phyloP scores from a whole-genome alignment of 2,797 vertebrate genomes.

The Cirrhinus molitorella region DNA sequence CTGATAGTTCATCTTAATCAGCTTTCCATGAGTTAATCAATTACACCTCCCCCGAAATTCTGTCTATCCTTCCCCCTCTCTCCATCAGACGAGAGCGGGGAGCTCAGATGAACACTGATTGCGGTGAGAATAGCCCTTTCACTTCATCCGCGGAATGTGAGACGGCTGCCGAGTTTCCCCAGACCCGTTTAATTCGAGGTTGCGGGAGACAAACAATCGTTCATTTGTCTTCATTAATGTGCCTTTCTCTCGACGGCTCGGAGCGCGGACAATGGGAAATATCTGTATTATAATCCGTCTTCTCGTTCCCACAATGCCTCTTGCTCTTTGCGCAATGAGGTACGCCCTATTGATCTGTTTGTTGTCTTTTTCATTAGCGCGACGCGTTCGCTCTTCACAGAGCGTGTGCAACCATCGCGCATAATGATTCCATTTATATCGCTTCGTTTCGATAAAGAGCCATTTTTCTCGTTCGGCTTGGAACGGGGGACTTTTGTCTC shows the following conservation, averaged over 20 bases:
- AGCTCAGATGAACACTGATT: constrained; percentile 44
- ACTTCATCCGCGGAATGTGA: constrained; percentile 19
- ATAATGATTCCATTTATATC: constrained; percentile 59
- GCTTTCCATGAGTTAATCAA: constrained; percentile 54
- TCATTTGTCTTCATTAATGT: constrained; percentile 55
- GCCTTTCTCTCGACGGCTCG: constrained; percentile 43
- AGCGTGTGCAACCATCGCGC: constrained; percentile 43
- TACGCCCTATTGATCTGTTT: constrained; percentile 55
- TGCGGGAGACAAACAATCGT: constrained; percentile 34
- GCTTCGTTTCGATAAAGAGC: constrained; percentile 50
- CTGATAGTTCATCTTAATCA: constrained; percentile 60
- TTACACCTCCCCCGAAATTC: constrained; percentile 39
- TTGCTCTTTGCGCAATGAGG: constrained; percentile 58
- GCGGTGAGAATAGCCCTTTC: constrained; percentile 34
- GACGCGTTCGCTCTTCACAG: constrained; percentile 48
- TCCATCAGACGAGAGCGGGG: not conserved
- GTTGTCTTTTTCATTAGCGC: constrained; percentile 46
- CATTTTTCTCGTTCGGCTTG: constrained; percentile 31
- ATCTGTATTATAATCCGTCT: constrained; percentile 55
- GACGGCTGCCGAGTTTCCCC: constrained; percentile 24
- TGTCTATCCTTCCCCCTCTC: not conserved
- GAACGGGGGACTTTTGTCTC: constrained; percentile 54
- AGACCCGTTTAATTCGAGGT: constrained; percentile 32
- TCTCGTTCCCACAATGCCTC: constrained; percentile 41
- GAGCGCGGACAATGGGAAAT: constrained; percentile 54